phyloP scores from a whole-genome alignment of 2,797 vertebrate species.

The Rhadinocentrus ornatus region DNA sequence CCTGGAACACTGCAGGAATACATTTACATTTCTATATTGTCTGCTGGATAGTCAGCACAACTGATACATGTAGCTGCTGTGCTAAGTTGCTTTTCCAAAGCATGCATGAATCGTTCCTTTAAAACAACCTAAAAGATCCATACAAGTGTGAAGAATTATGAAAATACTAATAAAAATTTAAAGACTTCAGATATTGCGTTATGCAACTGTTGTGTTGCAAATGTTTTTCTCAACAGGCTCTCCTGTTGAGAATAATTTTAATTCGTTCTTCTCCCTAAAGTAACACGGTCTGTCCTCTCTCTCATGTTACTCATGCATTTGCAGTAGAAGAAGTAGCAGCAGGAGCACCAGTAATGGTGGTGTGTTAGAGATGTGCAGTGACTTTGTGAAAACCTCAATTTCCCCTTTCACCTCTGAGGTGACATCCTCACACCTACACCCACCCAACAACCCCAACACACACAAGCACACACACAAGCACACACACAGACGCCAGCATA shows the following conservation, averaged over 20 bases:
- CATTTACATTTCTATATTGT: slow-evolving; percentile 57
- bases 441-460: slow-evolving; percentile 26
- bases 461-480: slow-evolving; percentile 10
- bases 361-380: not conserved
- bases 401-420: slow-evolving; percentile 50
- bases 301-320: not conserved
- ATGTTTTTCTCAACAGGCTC: not conserved
- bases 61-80: slow-evolving; percentile 13
- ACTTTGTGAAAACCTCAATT: slow-evolving; percentile 41
- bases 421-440: slow-evolving; percentile 39
- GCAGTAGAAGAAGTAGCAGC: not conserved
- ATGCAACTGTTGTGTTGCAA: slow-evolving; percentile 4
- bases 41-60: slow-evolving; percentile 48
- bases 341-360: slow-evolving; percentile 1
- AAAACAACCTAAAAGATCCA: not conserved
- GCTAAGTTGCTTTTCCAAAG: not conserved
- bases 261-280: not conserved
- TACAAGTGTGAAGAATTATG: not conserved
- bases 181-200: not conserved
- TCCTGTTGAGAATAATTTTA: not conserved
- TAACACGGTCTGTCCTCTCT: not conserved
- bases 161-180: slow-evolving; percentile 7
- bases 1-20: slow-evolving; percentile 31
- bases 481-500: not conserved
- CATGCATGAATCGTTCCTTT: not conserved